phyloP scores from a whole-genome alignment of 2,113 vertebrate species.

The Pitta sordida region DNA sequence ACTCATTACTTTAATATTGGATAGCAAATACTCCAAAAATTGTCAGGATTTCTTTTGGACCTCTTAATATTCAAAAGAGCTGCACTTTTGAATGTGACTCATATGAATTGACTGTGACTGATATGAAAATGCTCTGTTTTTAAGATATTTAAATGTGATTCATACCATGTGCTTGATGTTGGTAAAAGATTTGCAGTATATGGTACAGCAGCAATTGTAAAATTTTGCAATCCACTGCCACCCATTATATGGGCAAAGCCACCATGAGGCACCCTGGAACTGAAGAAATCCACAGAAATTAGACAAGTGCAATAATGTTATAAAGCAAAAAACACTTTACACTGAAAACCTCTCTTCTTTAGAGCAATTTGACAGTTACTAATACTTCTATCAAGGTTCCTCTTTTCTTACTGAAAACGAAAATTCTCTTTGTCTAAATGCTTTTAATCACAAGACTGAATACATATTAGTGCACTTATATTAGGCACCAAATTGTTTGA shows the following conservation, averaged over 20 bases:
- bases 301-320: neutral
- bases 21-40: neutral
- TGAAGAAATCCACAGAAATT: slow-evolving; percentile 58
- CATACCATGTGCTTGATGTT: slow-evolving; percentile 96
- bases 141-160: neutral
- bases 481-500: neutral
- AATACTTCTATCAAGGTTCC: neutral
- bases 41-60: neutral
- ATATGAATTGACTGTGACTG: neutral
- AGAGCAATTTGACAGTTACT: neutral
- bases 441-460: neutral
- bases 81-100: neutral
- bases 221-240: slow-evolving; percentile 95
- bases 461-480: neutral
- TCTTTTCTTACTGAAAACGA: neutral
- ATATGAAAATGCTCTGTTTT: neutral
- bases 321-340: neutral
- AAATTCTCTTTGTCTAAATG: neutral
- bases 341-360: neutral
- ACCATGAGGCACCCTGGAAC: slow-evolving; percentile 96
- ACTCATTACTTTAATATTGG: neutral
- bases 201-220: slow-evolving; percentile 92
- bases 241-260: slow-evolving; percentile 97
- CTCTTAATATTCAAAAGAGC: neutral
- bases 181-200: slow-evolving; percentile 93